phyloP scores from a whole-genome alignment of 2,797 vertebrate genomes.

The Danio albolineatus region DNA sequence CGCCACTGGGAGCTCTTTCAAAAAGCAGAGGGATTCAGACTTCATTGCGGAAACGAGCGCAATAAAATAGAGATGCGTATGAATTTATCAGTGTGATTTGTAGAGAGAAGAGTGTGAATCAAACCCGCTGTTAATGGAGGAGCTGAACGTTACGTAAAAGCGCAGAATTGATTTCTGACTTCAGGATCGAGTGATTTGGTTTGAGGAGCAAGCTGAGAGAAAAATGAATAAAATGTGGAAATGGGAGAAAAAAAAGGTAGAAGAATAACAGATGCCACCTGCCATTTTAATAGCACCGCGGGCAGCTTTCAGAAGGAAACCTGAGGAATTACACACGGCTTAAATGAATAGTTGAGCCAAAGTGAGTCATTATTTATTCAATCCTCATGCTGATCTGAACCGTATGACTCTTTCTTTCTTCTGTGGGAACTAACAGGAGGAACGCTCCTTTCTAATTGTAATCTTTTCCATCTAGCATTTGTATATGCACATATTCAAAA shows the following conservation, averaged over 20 bases:
- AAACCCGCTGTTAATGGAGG: background rate
- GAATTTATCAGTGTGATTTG: background rate
- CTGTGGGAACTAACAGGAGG: background rate
- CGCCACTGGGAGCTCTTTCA: background rate
- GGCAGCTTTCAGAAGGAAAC: background rate
- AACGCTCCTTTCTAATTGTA: background rate
- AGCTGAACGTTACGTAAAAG: conserved; percentile 13
- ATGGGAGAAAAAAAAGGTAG: background rate
- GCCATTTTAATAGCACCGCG: background rate
- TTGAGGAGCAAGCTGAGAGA: background rate
- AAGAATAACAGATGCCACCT: conserved; percentile 1
- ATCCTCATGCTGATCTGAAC: background rate
- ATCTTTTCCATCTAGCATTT: background rate
- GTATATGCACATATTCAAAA: too few species aligned
- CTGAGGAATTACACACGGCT: background rate
- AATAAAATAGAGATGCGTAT: background rate
- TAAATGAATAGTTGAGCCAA: conserved; percentile 7
- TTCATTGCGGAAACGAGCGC: background rate
- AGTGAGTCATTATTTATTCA: background rate
- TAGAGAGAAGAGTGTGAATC: background rate
- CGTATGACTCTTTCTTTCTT: background rate
- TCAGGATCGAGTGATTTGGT: background rate
- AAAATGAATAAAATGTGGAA: background rate
- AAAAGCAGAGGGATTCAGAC: background rate
- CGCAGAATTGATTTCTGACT: conserved; percentile 33